Evolutionary conservation across 2,113 vertebrate genomes (phyloP), one percentile per base, ranked within the genome.

Genomic region (Eidolon helvum): DNA sequence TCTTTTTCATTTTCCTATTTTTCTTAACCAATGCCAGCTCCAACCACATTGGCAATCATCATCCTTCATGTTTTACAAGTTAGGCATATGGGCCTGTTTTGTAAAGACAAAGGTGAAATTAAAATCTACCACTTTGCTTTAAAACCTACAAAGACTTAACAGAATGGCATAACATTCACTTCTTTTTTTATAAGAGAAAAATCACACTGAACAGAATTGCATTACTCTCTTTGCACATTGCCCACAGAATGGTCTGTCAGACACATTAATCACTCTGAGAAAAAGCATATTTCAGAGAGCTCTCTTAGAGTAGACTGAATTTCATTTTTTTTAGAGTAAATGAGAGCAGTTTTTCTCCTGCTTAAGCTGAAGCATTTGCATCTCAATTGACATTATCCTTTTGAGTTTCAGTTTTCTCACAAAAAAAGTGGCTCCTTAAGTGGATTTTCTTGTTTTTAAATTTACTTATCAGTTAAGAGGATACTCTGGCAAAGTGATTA

Each of bases 221-320:
- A 92, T 98, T 97, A 92, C 40, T 95, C 15, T 95, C 38, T 53
- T 79, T 59, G 71, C 19, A 92, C 80, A 88, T 91, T 92, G 94
- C 69, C 40, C 68, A 65, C 45, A 87, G 8, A 97, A 97, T 96
- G 83, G 97, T 90, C 92, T 97, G 78, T 85, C 61, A 91, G 95
- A 96, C 45, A 80, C 96, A 97, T 97, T 98, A 98, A 98, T 98
- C 87, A 98, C 90, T 95, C 83, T 87, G 40, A 97, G 89, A 97
- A 98, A 98, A 96, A 93, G 53, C 87, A 15, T 97, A 82, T 98
- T 90, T 72, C 92, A 87, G 90, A 98, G 92, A 97, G 15, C 10
- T 4, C 86, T 45, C 50, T 82, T 96, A 85, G 78, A 97, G 22
- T 40, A 97, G 66, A 95, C 15, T 87, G 94, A 98, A 90, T 90